A percentile compares a stretch with the other conserved stretches of the same genome.
Conservation (phyloP, 2,888 invertebrate genomes). For the Gortyna flavago region DNA sequence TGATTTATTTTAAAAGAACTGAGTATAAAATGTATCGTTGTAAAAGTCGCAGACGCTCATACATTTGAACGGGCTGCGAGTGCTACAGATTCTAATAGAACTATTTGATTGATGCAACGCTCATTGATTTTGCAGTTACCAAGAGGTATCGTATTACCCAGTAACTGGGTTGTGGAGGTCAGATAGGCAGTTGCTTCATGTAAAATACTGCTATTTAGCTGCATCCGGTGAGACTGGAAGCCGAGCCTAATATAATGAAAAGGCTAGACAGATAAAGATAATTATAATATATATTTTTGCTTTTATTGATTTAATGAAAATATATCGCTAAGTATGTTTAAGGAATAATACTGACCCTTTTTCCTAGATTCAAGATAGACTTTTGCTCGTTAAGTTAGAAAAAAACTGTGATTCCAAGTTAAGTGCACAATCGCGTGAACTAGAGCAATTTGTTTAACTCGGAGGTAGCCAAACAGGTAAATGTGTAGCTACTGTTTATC, state of each 20-base stretch:
- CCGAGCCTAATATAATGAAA: no score
- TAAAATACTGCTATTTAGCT: no score
- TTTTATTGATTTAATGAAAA: not conserved
- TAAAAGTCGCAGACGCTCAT: not conserved
- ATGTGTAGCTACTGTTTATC: constrained; percentile 38
- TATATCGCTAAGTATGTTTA: not conserved
- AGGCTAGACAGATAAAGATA: no score
- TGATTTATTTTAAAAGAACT: not conserved
- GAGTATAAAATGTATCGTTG: not conserved
- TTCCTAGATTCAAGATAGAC: not conserved
- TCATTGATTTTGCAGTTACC: not conserved
- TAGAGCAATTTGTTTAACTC: constrained; percentile 34
- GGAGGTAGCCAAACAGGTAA: constrained; percentile 32
- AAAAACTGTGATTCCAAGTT: constrained; percentile 21
- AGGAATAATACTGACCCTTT: not conserved
- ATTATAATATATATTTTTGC: no score
- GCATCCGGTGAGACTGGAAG: no score
- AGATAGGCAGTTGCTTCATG: no score
- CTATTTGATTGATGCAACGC: not conserved
- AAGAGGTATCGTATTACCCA: no score
- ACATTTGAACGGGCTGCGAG: not conserved
- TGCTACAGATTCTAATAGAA: not conserved
- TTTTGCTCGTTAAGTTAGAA: constrained; percentile 4
- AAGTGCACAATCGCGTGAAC: constrained; percentile 42
- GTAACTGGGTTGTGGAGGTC: no score